A percentile compares a stretch with the other conserved stretches of the same genome.
These are phyloP conservation scores for Seira ritae DNA, from an alignment of 2,888 invertebrate species.

Conservation along the genomic window DNA sequence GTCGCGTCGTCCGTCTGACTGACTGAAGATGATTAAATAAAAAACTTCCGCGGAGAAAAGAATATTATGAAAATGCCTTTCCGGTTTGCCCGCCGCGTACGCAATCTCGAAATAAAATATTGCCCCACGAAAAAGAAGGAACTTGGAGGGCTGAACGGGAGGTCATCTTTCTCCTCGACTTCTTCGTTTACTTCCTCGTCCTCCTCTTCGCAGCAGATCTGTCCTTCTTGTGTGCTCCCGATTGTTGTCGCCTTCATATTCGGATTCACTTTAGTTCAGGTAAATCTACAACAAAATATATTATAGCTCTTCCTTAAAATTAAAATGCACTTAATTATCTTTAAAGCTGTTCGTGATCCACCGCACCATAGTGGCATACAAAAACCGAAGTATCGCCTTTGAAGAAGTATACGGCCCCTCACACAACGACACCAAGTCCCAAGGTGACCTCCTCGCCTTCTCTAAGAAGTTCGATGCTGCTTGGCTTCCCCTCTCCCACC, in stretches of 20 bases:
- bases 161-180: slow-evolving; percentile 15
- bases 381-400: slow-evolving; percentile 64
- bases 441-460: slow-evolving; percentile 64
- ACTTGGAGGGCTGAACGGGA: slow-evolving; percentile 7
- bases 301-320: neutral
- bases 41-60: too few relatives aligned
- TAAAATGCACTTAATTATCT: neutral
- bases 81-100: slow-evolving; percentile 61
- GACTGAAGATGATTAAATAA: too few relatives aligned
- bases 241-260: slow-evolving; percentile 70
- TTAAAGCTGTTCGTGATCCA: slow-evolving; percentile 61
- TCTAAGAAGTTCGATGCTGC: slow-evolving; percentile 65
- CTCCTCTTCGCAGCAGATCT: slow-evolving; percentile 39
- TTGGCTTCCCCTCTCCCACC: slow-evolving; percentile 46
- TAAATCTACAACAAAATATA: slow-evolving; percentile 20
- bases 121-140: slow-evolving; percentile 57
- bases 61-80: slow-evolving; percentile 72
- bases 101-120: slow-evolving; percentile 63
- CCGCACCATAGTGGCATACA: slow-evolving; percentile 70
- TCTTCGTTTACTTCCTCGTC: neutral
- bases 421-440: slow-evolving; percentile 60
- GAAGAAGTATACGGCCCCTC: slow-evolving; percentile 66
- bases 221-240: slow-evolving; percentile 67
- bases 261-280: slow-evolving; percentile 68
- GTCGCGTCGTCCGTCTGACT: too few relatives aligned